Evolutionary conservation across 2,797 vertebrate genomes (phyloP).

Genomic region (Chaenodraco wilsoni): DNA sequence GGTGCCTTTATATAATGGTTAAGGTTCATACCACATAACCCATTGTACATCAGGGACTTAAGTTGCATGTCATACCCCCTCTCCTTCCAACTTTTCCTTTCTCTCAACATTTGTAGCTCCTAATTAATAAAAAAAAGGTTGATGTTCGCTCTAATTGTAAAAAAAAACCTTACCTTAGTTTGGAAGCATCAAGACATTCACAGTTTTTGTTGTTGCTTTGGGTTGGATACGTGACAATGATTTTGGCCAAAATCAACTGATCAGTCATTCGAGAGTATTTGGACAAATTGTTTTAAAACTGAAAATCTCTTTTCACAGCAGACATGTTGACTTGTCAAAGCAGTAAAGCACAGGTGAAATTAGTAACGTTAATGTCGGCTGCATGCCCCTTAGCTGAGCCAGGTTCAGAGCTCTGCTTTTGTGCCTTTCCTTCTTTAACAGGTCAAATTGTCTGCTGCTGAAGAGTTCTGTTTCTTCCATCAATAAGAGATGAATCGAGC

Average conservation of each 20-base stretch:
- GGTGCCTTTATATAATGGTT: neutral
- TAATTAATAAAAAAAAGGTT: neutral
- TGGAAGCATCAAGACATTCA: neutral
- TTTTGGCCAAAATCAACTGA: too few relatives aligned
- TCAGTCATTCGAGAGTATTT: too few relatives aligned
- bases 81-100: neutral
- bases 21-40: neutral
- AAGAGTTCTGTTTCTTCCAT: neutral
- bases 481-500: neutral
- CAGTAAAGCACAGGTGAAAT: too few relatives aligned
- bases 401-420: too few relatives aligned
- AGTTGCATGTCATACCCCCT: neutral
- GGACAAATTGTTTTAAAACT: too few relatives aligned
- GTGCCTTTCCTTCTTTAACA: too few relatives aligned
- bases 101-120: neutral
- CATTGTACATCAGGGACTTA: neutral
- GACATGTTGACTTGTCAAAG: too few relatives aligned
- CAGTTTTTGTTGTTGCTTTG: neutral
- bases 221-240: neutral
- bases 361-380: too few relatives aligned
- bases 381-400: too few relatives aligned
- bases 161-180: neutral
- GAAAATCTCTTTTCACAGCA: too few relatives aligned
- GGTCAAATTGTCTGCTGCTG: too few relatives aligned
- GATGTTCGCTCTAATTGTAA: neutral